These are phyloP conservation scores for Ceratina japonica DNA, from an alignment of 1,140 invertebrate genomes.

Conservation along the genomic window DNA sequence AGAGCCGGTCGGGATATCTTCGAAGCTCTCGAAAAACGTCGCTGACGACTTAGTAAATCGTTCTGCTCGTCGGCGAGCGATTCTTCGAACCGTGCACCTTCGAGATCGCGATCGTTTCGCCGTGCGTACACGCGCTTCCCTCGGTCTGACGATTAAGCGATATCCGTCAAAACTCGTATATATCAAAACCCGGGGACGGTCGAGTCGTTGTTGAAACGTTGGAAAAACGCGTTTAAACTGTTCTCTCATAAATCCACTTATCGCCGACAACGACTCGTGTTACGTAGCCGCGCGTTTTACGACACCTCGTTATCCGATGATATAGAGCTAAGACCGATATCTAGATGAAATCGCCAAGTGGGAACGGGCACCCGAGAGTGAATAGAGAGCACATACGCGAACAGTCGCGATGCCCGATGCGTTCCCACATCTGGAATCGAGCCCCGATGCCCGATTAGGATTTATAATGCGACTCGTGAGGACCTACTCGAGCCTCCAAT, in stretches of 20 bases:
- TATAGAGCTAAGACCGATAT: conserved; percentile 7
- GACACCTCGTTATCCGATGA: conserved; percentile 8
- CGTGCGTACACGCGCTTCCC: no score
- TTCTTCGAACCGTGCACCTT: no score
- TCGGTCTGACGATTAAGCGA: neutral
- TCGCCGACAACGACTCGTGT: neutral
- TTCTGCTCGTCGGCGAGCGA: no score
- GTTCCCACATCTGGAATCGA: conserved; percentile 23
- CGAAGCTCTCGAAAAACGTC: no score
- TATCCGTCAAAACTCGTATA: neutral
- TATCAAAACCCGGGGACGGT: neutral
- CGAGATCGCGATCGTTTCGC: no score
- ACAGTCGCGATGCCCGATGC: neutral
- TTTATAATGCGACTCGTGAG: conserved; percentile 52
- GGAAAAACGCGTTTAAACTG: neutral
- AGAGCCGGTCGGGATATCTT: no score
- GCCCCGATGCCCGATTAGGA: conserved; percentile 41
- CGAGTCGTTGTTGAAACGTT: neutral
- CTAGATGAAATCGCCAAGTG: conserved; percentile 12
- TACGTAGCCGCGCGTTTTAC: neutral
- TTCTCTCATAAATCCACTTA: conserved; percentile 8
- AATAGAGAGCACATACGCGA: conserved; percentile 9
- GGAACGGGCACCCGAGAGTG: neutral
- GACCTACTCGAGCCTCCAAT: conserved; percentile 28
- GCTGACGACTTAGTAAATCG: no score